These are phyloP conservation scores for Arremon aurantiirostris DNA, from an alignment of 2,797 vertebrate genomes.

Conservation along the genomic window DNA sequence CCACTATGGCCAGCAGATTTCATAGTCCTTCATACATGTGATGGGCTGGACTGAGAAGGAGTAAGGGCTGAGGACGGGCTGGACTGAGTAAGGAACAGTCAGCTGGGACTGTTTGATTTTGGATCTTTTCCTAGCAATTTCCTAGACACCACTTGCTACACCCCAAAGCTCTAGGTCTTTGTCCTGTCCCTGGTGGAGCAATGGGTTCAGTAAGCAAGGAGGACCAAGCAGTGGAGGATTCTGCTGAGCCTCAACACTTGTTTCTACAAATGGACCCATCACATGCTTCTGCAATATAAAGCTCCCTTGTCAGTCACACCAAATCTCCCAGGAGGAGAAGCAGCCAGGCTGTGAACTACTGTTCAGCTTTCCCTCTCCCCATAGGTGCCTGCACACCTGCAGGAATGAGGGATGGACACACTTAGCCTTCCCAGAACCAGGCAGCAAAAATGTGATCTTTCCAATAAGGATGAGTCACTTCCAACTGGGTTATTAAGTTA, in stretches of 20 bases:
- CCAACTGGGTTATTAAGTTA: conserved; percentile 66
- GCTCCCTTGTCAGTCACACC: neutral
- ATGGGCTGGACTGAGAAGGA: neutral
- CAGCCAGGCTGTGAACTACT: neutral
- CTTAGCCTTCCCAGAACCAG: neutral
- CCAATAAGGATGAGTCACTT: conserved; percentile 35
- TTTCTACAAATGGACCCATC: neutral
- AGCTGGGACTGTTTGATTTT: neutral
- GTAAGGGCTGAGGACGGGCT: no score
- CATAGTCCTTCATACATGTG: neutral
- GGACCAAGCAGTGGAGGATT: neutral
- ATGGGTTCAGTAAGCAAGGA: neutral
- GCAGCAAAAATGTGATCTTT: neutral
- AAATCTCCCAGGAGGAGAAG: neutral
- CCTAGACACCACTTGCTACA: neutral
- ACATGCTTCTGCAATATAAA: neutral
- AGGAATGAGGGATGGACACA: neutral
- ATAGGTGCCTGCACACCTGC: neutral
- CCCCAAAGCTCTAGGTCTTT: neutral
- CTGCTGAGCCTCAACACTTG: neutral
- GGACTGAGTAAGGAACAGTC: neutral
- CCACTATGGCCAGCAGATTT: neutral
- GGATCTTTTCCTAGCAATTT: neutral
- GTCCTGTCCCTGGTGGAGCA: neutral
- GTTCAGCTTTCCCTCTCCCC: neutral